These are phyloP conservation scores for Eurois occulta DNA, from an alignment of 2,888 invertebrate species.

Conservation along the genomic window DNA sequence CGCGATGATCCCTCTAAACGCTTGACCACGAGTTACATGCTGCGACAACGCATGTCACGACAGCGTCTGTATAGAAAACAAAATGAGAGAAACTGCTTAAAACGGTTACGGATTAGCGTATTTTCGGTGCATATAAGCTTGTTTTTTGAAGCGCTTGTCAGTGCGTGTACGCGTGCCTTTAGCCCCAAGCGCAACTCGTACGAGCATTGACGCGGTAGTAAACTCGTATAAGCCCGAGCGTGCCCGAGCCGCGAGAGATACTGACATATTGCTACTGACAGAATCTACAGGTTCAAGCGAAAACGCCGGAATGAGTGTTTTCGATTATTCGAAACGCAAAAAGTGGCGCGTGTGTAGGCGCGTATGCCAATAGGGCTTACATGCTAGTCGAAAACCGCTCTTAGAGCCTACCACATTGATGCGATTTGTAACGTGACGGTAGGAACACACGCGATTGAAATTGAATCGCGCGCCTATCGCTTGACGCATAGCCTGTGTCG, in stretches of 20 bases:
- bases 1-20: constrained; percentile 30
- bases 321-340: background rate
- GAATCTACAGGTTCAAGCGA: background rate
- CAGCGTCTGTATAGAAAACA: background rate
- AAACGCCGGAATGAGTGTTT: background rate
- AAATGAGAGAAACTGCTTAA: too few relatives aligned
- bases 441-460: too few relatives aligned
- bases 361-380: background rate
- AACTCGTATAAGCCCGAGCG: too few relatives aligned
- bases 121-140: background rate
- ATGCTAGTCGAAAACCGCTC: background rate
- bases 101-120: background rate
- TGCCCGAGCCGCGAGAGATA: too few relatives aligned
- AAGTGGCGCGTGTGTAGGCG: background rate
- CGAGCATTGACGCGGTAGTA: too few relatives aligned
- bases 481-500: background rate
- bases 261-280: background rate
- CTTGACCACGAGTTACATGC: background rate
- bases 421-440: background rate
- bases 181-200: background rate
- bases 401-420: background rate
- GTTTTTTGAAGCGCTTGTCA: too few relatives aligned
- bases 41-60: background rate
- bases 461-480: background rate
- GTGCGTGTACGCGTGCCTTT: too few relatives aligned